Percentiles rank a stretch among this genome's conserved stretches.
Evolutionary conservation across 1,140 invertebrate genomes (phyloP).

Genomic region (Steinernema khuongi): DNA sequence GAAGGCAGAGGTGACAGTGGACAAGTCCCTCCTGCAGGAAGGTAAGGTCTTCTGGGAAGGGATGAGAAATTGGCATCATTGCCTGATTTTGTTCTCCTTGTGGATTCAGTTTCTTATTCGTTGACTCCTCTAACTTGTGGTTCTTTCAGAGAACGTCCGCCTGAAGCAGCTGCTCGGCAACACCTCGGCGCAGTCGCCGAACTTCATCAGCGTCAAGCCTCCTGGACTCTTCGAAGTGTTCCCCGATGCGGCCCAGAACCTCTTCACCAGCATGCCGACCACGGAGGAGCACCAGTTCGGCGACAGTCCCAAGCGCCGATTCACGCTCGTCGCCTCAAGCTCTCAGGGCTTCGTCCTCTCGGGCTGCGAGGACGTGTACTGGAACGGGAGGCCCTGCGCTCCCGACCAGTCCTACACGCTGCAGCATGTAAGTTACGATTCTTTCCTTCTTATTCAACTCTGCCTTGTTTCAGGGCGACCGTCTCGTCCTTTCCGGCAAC

Average conservation of each 20-base stretch:
- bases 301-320: no score
- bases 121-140: background rate
- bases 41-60: no score
- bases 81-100: no score
- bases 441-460: background rate
- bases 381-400: slow-evolving; percentile 28
- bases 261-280: background rate
- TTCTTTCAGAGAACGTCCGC: background rate
- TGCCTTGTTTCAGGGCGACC: background rate
- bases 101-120: no score
- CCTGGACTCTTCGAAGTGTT: background rate
- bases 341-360: no score
- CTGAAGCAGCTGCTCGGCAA: background rate
- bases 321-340: no score
- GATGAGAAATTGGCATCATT: no score
- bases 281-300: background rate
- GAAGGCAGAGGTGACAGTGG: background rate
- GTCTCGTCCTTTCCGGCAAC: background rate
- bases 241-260: background rate
- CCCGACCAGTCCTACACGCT: slow-evolving; percentile 3
- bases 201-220: background rate
- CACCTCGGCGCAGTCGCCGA: background rate
- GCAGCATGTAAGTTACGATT: background rate
- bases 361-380: no score
- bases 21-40: background rate